A percentile compares a stretch with the other conserved stretches of the same genome.
Conservation (phyloP, 2,113 vertebrate genomes). For the Tachuris rubrigastra region DNA sequence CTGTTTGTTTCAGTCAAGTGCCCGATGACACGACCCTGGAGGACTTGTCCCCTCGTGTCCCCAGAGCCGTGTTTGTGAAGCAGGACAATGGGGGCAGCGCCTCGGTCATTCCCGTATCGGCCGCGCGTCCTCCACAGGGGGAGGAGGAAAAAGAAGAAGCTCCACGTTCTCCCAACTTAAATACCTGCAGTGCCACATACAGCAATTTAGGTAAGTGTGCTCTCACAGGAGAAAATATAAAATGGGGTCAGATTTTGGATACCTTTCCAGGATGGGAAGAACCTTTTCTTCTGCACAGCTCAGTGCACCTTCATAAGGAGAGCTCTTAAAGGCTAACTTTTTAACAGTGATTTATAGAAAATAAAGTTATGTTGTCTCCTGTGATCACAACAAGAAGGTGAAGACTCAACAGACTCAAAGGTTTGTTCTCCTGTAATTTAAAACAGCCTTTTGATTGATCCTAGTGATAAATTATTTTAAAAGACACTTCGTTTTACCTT, state of each 20-base stretch:
- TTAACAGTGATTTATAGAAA: background rate
- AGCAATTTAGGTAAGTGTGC: conserved; percentile 89
- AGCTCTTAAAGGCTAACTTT: background rate
- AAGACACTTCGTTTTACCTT: background rate
- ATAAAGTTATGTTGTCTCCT: background rate
- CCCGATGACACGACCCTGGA: conserved; percentile 68
- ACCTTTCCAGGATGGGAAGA: background rate
- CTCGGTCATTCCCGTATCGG: conserved; percentile 54
- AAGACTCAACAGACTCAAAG: background rate
- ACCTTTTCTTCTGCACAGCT: background rate
- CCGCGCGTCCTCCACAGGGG: conserved; percentile 62
- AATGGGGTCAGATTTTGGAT: too few relatives aligned
- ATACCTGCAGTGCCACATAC: conserved; percentile 89
- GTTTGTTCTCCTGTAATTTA: background rate
- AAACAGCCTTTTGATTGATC: background rate
- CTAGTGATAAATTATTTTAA: background rate
- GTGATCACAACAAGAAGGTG: background rate
- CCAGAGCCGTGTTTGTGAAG: conserved; percentile 59
- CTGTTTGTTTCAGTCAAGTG: conserved; percentile 80
- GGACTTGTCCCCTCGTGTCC: conserved; percentile 69
- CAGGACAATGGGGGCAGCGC: conserved; percentile 51
- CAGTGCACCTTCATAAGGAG: background rate
- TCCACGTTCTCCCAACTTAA: conserved; percentile 77
- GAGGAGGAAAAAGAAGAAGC: conserved; percentile 77
- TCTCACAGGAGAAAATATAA: background rate